These are phyloP conservation scores for Synanthedon tipuliformis DNA, from an alignment of 2,888 invertebrate genomes.

Conservation along the genomic window DNA sequence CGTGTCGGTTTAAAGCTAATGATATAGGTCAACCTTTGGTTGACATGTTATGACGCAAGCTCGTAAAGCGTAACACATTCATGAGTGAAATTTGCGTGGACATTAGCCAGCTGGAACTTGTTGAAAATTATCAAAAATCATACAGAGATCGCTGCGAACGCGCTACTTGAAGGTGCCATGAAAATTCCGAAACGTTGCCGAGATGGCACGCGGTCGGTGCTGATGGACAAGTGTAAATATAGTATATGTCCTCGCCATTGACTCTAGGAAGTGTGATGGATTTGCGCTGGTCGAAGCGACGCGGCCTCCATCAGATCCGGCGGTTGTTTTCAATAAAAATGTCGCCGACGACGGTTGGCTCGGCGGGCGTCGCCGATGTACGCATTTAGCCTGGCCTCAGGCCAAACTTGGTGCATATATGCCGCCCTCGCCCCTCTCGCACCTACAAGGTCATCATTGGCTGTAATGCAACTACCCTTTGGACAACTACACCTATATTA, in stretches of 20 bases:
- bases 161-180: constrained; percentile 26
- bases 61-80: constrained; percentile 15
- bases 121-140: constrained; percentile 14
- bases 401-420: constrained; percentile 57
- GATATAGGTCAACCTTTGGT: neutral
- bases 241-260: constrained; percentile 64
- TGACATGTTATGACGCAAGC: constrained; percentile 16
- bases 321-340: constrained; percentile 67
- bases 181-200: constrained; percentile 21
- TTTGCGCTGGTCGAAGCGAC: constrained; percentile 47
- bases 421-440: constrained; percentile 37
- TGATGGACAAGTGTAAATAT: constrained; percentile 52
- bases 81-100: constrained; percentile 18
- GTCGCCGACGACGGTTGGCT: constrained; percentile 56
- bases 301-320: constrained; percentile 48
- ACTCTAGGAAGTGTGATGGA: constrained; percentile 59
- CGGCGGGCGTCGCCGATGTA: constrained; percentile 45
- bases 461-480: constrained; percentile 24
- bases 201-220: constrained; percentile 18
- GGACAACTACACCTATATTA: constrained; percentile 4
- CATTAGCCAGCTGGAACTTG: constrained; percentile 27
- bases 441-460: constrained; percentile 50
- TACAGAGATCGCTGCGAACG: constrained; percentile 7
- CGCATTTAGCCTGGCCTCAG: constrained; percentile 59
- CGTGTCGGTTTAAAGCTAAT: neutral